These are phyloP conservation scores for Ciconia maguari DNA, from an alignment of 2,113 vertebrate species.

Conservation along the genomic window DNA sequence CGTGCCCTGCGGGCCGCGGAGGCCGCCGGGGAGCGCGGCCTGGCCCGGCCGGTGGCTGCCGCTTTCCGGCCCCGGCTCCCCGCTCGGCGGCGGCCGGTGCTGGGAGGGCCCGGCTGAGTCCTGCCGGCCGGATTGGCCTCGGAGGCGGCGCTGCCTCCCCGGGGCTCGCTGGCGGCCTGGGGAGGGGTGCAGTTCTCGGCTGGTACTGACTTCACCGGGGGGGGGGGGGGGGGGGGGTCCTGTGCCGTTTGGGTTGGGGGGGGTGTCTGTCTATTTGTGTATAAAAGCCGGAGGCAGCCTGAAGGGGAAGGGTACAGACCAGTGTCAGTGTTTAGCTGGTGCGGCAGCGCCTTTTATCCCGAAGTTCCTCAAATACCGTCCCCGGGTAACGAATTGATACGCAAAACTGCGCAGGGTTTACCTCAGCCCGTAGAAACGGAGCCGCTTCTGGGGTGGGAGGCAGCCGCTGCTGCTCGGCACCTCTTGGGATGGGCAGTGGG, in stretches of 20 bases:
- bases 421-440: background rate
- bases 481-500: background rate
- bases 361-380: background rate
- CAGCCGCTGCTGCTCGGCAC: accelerated
- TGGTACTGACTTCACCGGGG: background rate
- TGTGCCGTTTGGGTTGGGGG: too few relatives aligned
- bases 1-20: background rate
- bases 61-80: background rate
- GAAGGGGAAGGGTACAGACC: background rate
- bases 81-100: background rate
- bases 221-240: background rate
- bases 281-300: background rate
- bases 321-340: background rate
- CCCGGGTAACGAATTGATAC: background rate
- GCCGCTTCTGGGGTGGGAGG: background rate
- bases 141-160: background rate
- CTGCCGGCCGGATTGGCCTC: background rate
- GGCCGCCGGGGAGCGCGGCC: background rate
- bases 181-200: background rate
- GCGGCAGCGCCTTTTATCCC: background rate
- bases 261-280: background rate
- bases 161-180: background rate
- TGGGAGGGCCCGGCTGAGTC: background rate
- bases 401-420: background rate
- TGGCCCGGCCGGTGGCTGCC: background rate